These are phyloP conservation scores for Chironomus striatipennis DNA, from an alignment of 1,140 invertebrate species.

Conservation along the genomic window DNA sequence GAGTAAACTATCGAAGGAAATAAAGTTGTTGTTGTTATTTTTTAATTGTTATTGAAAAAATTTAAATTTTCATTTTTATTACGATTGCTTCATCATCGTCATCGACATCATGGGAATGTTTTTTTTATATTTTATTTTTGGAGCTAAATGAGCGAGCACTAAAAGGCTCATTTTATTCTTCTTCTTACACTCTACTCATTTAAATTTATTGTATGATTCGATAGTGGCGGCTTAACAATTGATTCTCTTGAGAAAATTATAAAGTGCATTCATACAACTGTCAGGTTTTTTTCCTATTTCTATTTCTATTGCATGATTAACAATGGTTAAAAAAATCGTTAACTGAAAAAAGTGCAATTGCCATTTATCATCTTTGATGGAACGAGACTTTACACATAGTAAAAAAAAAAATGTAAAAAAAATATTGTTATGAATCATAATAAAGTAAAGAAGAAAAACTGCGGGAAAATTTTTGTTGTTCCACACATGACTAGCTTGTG, in stretches of 20 bases:
- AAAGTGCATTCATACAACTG: constrained; percentile 12
- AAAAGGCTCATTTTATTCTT: not conserved
- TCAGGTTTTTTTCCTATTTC: no score
- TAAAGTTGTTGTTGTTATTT: constrained; percentile 12
- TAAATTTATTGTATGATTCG: not conserved
- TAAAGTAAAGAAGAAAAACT: not conserved
- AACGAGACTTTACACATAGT: not conserved
- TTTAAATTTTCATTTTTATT: not conserved
- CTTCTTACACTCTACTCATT: not conserved
- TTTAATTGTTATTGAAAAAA: constrained; percentile 10
- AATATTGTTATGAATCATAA: not conserved
- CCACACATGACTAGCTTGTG: not conserved
- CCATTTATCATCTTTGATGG: no score
- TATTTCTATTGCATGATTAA: no score
- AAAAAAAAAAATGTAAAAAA: not conserved
- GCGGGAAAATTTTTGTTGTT: not conserved
- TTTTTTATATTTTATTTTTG: not conserved
- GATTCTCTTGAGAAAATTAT: not conserved
- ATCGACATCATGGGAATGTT: not conserved
- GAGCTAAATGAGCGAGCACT: not conserved
- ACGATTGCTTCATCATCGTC: constrained; percentile 1
- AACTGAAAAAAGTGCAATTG: no score
- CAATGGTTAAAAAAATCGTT: no score
- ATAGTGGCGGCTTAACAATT: not conserved
- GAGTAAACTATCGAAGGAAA: not conserved